A percentile compares a stretch with the other conserved stretches of the same genome.
phyloP scores from a whole-genome alignment of 2,797 vertebrate genomes.

The Glossophaga mutica region DNA sequence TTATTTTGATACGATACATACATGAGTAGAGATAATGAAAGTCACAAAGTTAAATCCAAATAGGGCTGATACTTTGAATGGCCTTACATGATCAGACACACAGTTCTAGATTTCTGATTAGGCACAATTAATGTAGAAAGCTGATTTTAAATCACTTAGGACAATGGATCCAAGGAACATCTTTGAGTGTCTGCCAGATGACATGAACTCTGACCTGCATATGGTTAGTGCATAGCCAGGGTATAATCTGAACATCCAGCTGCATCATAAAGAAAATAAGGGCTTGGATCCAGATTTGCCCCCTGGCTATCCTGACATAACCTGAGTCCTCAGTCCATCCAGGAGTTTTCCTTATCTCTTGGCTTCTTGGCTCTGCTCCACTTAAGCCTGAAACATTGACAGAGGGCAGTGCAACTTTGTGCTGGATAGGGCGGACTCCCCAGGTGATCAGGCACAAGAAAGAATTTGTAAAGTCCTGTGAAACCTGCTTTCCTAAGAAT shows the following conservation, averaged over 20 bases:
- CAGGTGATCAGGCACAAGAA: too few relatives aligned
- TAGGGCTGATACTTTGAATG: slow-evolving; percentile 36
- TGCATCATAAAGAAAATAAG: neutral
- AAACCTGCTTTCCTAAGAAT: too few relatives aligned
- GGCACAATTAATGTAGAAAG: slow-evolving; percentile 10
- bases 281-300: neutral
- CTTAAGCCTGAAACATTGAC: too few relatives aligned
- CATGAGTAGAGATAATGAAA: neutral
- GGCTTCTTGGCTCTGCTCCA: too few relatives aligned
- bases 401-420: too few relatives aligned
- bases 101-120: slow-evolving; percentile 47
- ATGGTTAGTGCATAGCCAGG: neutral
- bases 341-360: too few relatives aligned
- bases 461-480: too few relatives aligned
- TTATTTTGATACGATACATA: neutral
- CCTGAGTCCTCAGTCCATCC: too few relatives aligned
- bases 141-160: slow-evolving; percentile 25
- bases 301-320: too few relatives aligned
- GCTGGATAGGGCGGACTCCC: too few relatives aligned
- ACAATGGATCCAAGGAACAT: slow-evolving; percentile 34
- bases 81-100: slow-evolving; percentile 16
- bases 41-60: slow-evolving; percentile 46
- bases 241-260: neutral
- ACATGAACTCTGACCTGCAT: neutral
- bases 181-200: neutral